Evolutionary conservation across 2,113 vertebrate genomes (phyloP), one percentile per base, ranked within the genome.

Genomic region (Noctilio leporinus): DNA sequence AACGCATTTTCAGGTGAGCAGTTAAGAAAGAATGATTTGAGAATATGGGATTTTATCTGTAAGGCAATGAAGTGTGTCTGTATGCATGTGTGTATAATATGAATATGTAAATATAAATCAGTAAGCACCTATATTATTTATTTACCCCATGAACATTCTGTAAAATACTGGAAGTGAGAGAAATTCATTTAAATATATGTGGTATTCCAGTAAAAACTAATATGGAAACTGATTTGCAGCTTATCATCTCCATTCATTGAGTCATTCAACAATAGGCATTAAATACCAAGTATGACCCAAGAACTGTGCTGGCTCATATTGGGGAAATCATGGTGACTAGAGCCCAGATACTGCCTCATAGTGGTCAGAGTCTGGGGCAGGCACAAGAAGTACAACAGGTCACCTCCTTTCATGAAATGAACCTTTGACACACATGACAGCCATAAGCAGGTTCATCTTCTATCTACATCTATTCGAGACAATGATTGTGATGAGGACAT

Each of bases 141-240:
- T n/a, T 90, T 64, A 24, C 16, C 59, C 38, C 83, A 30, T 62
- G 10, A 59, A 33, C 77, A 75, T 11, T n/a, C 19, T 67, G 0
- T 49, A 65, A 95, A 53, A 69, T 43, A 89, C 33, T 86, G 38
- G 47, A 40, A 73, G 26, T 33, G 38, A 43, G 65, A 83, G 73
- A 77, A 87, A 82, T 76, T 91, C 49, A 26, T 91, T 26, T 92
- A 86, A 93, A 91, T 35, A 22, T 75, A 83, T 53, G 38, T n/a
- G 17, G n/a, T 51, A 49, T 65, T 88, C 35, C 1, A 65, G 64
- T 49, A 33, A 72, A 81, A 89, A 78, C 59, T 49, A 64, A 82
- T 67, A 67, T 82, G 43, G 69, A 95, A 93, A 88, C 83, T 91
- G 75, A 93, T 89, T 91, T 95, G 26, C n/a, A 84, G 57, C 15